These are phyloP conservation scores for Octopus sinensis DNA, from an alignment of 1,140 invertebrate genomes.

Conservation along the genomic window DNA sequence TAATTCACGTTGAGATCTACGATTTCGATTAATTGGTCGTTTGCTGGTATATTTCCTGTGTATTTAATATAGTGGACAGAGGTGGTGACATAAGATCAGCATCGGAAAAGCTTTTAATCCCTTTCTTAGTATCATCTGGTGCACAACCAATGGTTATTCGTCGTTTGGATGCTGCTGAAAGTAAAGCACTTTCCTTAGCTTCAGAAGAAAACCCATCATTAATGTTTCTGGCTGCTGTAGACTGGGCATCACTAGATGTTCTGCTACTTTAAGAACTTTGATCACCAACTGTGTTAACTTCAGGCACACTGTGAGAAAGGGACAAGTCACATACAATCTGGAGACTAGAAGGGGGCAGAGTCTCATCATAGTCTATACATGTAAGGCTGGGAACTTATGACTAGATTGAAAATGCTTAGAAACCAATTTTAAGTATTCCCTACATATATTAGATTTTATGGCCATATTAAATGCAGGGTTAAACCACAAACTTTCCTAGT, in stretches of 20 bases:
- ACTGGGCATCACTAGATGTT: not conserved
- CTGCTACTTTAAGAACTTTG: slow-evolving; percentile 12
- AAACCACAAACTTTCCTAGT: too few species aligned
- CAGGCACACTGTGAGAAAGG: slow-evolving; percentile 38
- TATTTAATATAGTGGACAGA: slow-evolving; percentile 14
- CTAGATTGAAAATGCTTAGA: too few species aligned
- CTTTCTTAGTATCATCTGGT: not conserved
- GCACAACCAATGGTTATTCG: slow-evolving; percentile 2
- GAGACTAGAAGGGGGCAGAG: slow-evolving; percentile 28
- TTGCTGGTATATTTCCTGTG: not conserved
- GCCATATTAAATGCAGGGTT: too few species aligned
- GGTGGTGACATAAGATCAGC: slow-evolving; percentile 39
- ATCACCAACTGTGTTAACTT: slow-evolving; percentile 34
- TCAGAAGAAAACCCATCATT: not conserved
- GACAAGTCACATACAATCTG: slow-evolving; percentile 22
- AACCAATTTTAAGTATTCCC: too few species aligned
- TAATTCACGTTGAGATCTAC: slow-evolving; percentile 33
- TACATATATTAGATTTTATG: too few species aligned
- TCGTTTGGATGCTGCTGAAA: not conserved
- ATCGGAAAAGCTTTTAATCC: slow-evolving; percentile 13
- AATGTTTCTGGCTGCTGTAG: not conserved
- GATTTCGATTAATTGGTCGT: not conserved
- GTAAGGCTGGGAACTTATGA: not conserved
- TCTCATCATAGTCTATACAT: not conserved
- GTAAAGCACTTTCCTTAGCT: not conserved